Base-by-base conservation (phyloP, 2,797 vertebrate genomes). In the Neostethus bicornis region DNA sequence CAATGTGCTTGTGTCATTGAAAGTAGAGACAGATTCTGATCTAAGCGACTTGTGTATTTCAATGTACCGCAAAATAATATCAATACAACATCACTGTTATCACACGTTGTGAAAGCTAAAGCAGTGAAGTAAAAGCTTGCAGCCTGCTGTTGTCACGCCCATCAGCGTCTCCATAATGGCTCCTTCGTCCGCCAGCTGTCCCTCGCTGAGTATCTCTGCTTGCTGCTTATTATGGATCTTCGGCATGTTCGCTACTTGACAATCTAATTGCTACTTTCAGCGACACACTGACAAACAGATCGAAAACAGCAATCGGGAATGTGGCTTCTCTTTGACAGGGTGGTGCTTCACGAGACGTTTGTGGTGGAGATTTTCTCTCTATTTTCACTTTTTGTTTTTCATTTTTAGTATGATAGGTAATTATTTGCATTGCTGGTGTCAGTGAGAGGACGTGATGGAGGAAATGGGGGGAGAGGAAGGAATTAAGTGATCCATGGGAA, bases 241-340 rank as follows among this genome's bases (percentile, higher is more conserved):
- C 77, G 19, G 9, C 73, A 74, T 73, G 70, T 66, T 66, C 59
- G 79, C 55, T 83, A 72, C 56, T 73, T 85, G 87, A 87, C 84
- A 87, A 80, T 75, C 77, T 86, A 87, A 87, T 89, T 87, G 87
- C 69, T 78, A 75, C 84, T 81, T 82, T 80, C 71, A 85, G 80
- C 54, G 3, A 69, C 79, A 80, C 60, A 74, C 77, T 73, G 79
- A 86, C 84, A 87, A 44, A 61, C 77, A 47, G 75, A 87, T 85
- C 68, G 64, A 85, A 86, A 80, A 80, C 59, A 57, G 75, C 73
- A 81, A 71, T 73, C 48, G 29, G 66, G 59, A 84, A 75, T 48
- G 77, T 23, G 19, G 57, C 79, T 74, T 31, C 69, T 66, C 85
- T 87, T 79, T 85, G 83, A 87, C 83, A 83, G 85, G 66, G 51